Base-by-base conservation (phyloP, 2,113 vertebrate species). In the Tricholaema leucomelas region DNA sequence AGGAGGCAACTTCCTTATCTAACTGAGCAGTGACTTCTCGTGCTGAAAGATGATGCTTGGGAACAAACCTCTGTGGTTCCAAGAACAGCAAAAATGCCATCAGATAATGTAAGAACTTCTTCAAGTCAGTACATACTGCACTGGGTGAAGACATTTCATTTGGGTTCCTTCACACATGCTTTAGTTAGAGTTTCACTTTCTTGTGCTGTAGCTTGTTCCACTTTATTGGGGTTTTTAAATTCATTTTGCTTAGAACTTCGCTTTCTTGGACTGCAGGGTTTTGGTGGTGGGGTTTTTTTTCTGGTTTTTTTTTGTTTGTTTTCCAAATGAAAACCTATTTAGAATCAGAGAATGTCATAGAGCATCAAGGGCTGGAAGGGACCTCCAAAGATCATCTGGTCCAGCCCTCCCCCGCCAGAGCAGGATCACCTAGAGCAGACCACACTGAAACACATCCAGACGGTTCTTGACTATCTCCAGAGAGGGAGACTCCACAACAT, bases 181-280 rank as follows among this genome's bases (percentile, higher is more conserved):
- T 61, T 11, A 2, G 0, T 31, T 28, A 27, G 35, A 33, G 28
- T 61, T 83, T 82, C 28, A 4, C 5, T 73, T 66, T 12, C 46
- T 69, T 25, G 4, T 23, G 3, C 4, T 31, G 1, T 2, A 24
- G 3, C 19, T 84, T 4, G 5, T 2, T 8, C 52, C 28, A 7
- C 5, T 50, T 24, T 44, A 44, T 44, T 44, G 42, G 42, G 42
- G 15, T 50, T 46, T 50, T 48, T 24, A 24, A 12, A 50, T 50
- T 50, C 36, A 9, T 28, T 61, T 61, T 14, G 2, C 0, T 27
- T 28, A 30, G 38, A 36, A 28, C 46, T 82, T 82, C 27, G 5
- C 4, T 72, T 61, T 11, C 44, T 69, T 25, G 4, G 17, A 3
- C 5, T 31, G 1, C 2, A 24, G 4, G 40, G 42, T 50, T 23